Evolutionary conservation across 2,113 vertebrate genomes (phyloP).

Genomic region (Diadophis punctatus): DNA sequence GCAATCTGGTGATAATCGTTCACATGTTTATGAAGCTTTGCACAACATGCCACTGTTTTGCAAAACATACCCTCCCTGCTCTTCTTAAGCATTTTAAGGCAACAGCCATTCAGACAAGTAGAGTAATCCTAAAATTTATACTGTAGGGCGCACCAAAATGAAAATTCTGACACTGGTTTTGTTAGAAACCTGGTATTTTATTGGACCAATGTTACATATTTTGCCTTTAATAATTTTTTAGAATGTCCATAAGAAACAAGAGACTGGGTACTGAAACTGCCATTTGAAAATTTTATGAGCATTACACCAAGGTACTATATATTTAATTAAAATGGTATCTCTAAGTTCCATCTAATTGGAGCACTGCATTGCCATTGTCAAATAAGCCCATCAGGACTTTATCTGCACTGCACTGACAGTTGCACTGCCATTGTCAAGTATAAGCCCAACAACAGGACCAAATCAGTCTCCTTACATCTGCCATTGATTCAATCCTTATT

Average conservation of each 20-base stretch:
- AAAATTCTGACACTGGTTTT: neutral
- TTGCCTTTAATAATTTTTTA: neutral
- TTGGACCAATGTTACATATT: neutral
- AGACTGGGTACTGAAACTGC: neutral
- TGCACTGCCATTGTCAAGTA: neutral
- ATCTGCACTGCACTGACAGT: neutral
- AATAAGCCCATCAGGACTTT: neutral
- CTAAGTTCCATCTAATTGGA: neutral
- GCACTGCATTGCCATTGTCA: neutral
- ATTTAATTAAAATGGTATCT: neutral
- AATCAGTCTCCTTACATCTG: neutral
- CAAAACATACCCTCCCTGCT: constrained; percentile 6
- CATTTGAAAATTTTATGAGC: neutral
- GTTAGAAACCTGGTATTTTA: neutral
- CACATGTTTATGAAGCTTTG: constrained; percentile 16
- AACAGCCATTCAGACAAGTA: constrained; percentile 13
- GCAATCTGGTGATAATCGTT: constrained; percentile 11
- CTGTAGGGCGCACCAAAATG: neutral
- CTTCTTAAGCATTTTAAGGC: constrained; percentile 13
- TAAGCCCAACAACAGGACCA: neutral
- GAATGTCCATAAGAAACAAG: neutral
- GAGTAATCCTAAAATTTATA: constrained; percentile 27
- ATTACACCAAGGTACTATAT: neutral
- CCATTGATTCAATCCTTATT: neutral
- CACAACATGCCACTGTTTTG: neutral